Percentiles rank a stretch among this genome's conserved stretches.
phyloP scores from a whole-genome alignment of 2,797 vertebrate species.

The Pitangus sulphuratus region DNA sequence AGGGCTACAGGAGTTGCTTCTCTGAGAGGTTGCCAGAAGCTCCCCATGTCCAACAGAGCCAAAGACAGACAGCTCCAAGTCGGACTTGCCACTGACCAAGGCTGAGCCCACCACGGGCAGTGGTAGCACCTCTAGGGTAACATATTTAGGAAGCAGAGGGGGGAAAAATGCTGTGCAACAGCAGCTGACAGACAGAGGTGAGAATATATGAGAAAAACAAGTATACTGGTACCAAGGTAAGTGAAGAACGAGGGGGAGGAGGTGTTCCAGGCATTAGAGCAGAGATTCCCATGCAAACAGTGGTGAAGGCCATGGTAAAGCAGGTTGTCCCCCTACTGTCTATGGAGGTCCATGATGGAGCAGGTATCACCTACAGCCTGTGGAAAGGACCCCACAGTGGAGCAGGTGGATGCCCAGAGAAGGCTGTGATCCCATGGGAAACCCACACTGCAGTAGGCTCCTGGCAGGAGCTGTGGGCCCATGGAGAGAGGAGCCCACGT shows the following conservation, averaged over 20 bases:
- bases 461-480: not conserved
- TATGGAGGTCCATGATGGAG: not conserved
- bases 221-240: not conserved
- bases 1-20: not conserved
- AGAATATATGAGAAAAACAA: not conserved
- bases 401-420: not conserved
- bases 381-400: not conserved
- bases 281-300: accelerated
- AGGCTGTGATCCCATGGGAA: not conserved
- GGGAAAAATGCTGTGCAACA: not conserved
- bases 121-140: not conserved
- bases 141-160: not conserved
- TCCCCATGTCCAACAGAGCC: not conserved
- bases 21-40: not conserved
- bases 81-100: not conserved
- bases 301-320: not conserved
- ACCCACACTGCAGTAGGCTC: not conserved
- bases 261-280: not conserved
- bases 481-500: not conserved
- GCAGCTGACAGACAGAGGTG: not conserved
- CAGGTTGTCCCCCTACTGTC: not conserved
- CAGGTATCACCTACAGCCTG: not conserved
- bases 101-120: not conserved
- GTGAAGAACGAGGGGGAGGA: not conserved
- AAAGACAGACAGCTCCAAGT: not conserved